These are phyloP conservation scores for Orthonevra nobilis DNA, from an alignment of 2,888 invertebrate genomes.

Conservation along the genomic window DNA sequence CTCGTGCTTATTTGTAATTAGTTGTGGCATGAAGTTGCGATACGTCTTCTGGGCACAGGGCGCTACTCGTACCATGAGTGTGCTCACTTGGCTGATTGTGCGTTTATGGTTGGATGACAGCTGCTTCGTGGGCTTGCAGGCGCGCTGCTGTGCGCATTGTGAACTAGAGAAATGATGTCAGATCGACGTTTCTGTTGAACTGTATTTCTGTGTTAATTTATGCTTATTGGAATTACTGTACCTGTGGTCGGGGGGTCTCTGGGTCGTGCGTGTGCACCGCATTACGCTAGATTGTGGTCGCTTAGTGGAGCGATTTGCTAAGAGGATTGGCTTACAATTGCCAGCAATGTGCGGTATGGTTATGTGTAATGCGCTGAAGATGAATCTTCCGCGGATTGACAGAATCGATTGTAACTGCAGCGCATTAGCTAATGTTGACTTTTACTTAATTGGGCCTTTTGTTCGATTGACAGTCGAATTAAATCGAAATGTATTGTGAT, in stretches of 20 bases:
- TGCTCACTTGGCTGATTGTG: conserved; percentile 37
- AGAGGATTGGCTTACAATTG: conserved; percentile 29
- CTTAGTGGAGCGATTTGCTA: conserved; percentile 10
- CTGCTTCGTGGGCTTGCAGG: conserved; percentile 33
- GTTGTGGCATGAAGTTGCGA: conserved; percentile 50
- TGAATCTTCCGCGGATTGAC: conserved; percentile 9
- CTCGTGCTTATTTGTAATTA: conserved; percentile 53
- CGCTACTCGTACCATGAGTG: conserved; percentile 6
- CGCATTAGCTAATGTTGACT: no score
- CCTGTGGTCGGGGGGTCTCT: no score
- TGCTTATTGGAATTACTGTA: conserved; percentile 44
- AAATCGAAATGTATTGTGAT: no score
- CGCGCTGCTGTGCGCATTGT: background rate
- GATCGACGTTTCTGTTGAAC: conserved; percentile 19
- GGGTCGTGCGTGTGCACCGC: conserved; percentile 24
- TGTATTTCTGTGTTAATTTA: conserved; percentile 53
- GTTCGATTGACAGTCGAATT: no score
- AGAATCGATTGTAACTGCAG: no score
- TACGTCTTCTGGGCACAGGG: conserved; percentile 1
- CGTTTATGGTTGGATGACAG: conserved; percentile 18
- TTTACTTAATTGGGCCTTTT: no score
- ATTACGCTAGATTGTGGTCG: conserved; percentile 24
- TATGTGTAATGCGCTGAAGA: conserved; percentile 6
- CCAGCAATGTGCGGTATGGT: background rate
- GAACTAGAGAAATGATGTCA: conserved; percentile 57